Base-by-base conservation (phyloP, 2,888 invertebrate species). In the Drosophila percnosoma region DNA sequence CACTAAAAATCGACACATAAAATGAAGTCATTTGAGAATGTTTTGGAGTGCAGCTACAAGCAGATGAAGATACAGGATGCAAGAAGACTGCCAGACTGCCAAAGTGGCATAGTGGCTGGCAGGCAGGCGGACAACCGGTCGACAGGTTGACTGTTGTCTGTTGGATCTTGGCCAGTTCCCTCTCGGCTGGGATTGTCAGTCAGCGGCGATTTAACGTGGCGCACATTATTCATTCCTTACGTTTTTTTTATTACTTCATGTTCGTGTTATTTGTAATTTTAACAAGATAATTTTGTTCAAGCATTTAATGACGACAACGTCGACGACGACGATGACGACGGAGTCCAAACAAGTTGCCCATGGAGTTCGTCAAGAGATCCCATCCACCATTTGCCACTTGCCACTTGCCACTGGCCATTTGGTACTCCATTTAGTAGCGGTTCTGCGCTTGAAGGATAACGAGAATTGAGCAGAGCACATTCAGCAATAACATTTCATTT, bases 201-300 rank as follows among this genome's bases (percentile, higher is more conserved):
- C 85, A 89, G 82, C 77, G 65, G 70, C 85, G 78, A 82, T 82
- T 87, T 89, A 84, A 84, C 89, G 87, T 89, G 90, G 88, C 83
- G 87, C 86, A 83, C 87, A 88, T 85, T 86, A 87, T 83, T 84
- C 85, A 90, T 90, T 88, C 82, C 80, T 81, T 82, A 80, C 83
- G 81, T 90, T 68, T 29, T 34, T 91, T 86, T 91, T 91, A 92
- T 88, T 89, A 82, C 89, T 88, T 68, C 83, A 87, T 83, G 86
- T 89, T 91, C 90, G 89, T 92, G 92, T 92, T 91, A 91, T 92
- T 92, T 92, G 91, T 92, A 92, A 91, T 91, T 92, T 91, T 92
- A 91, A 91, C 91, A 92, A 91, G 91, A 91, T 91, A 91, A 91
- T 91, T 91, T 92, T 91, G 85, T 86, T 91, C 89, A 88, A 89